A percentile compares a stretch with the other conserved stretches of the same genome.
Conservation (phyloP, 2,113 vertebrate species). For the Rhagologus leucostigma region DNA sequence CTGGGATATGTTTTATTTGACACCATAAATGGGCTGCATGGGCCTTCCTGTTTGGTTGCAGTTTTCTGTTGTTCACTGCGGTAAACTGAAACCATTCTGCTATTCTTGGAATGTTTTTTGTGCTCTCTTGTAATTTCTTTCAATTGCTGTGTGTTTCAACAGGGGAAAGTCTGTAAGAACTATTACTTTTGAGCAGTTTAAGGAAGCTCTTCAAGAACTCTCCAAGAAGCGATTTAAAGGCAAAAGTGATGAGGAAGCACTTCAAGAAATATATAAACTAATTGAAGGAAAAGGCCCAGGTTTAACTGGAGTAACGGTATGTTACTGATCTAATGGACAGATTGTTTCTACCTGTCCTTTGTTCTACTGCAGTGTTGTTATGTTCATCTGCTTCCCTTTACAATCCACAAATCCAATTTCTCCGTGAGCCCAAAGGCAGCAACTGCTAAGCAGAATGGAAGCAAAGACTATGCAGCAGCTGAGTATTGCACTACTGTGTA, state of each 20-base stretch:
- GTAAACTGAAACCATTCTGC: neutral
- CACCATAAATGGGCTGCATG: neutral
- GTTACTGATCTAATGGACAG: neutral
- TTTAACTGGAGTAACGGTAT: slow-evolving; percentile 92
- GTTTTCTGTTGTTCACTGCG: neutral
- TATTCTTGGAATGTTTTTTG: neutral
- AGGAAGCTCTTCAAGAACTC: slow-evolving; percentile 86
- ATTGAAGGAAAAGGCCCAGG: slow-evolving; percentile 88
- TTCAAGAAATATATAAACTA: slow-evolving; percentile 86
- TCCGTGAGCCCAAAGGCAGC: neutral
- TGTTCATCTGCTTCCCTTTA: neutral
- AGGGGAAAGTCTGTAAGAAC: slow-evolving; percentile 90
- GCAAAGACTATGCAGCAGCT: neutral
- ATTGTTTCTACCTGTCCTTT: neutral
- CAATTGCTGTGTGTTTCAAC: slow-evolving; percentile 33
- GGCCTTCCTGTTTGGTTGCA: neutral
- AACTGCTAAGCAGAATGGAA: neutral
- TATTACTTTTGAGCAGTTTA: slow-evolving; percentile 92
- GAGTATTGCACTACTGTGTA: neutral
- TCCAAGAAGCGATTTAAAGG: slow-evolving; percentile 90
- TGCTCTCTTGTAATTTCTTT: neutral
- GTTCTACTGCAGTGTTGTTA: neutral
- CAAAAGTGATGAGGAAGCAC: slow-evolving; percentile 85
- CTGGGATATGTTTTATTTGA: neutral
- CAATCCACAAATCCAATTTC: neutral